Evolutionary conservation across 2,113 vertebrate species (phyloP).

Genomic region (Sinocyclocheilus maitianheensis): DNA sequence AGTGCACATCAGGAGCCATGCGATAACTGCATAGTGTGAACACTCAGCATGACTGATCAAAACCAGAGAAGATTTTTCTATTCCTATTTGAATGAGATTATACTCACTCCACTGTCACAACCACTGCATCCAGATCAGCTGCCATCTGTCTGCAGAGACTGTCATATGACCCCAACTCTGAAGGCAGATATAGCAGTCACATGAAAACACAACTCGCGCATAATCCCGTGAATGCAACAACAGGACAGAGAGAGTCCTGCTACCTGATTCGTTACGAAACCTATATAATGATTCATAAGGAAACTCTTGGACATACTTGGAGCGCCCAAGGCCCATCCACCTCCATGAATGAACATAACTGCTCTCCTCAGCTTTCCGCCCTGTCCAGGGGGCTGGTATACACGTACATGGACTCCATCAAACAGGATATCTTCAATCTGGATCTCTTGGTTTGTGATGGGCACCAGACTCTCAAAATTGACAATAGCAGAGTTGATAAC

Average conservation of each 20-base stretch:
- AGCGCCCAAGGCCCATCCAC: slow-evolving; percentile 91
- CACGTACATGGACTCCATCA: slow-evolving; percentile 82
- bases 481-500: slow-evolving; percentile 71
- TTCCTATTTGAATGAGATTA: neutral
- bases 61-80: neutral
- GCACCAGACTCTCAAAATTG: slow-evolving; percentile 70
- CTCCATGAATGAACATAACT: slow-evolving; percentile 87
- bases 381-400: slow-evolving; percentile 81
- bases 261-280: neutral
- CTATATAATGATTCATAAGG: too few species aligned
- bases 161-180: slow-evolving; percentile 84
- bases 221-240: neutral
- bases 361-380: slow-evolving; percentile 77
- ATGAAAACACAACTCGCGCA: neutral
- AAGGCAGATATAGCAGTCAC: neutral
- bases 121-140: slow-evolving; percentile 84
- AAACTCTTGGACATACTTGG: slow-evolving; percentile 77
- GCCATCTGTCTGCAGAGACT: slow-evolving; percentile 78
- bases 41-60: neutral
- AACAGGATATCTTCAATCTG: slow-evolving; percentile 84
- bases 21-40: slow-evolving; percentile 79
- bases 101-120: slow-evolving; percentile 94
- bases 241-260: too few species aligned
- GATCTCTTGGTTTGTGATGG: slow-evolving; percentile 66
- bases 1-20: slow-evolving; percentile 84